Conservation (phyloP, 1,140 invertebrate genomes). For the Apolygus lucorum region DNA sequence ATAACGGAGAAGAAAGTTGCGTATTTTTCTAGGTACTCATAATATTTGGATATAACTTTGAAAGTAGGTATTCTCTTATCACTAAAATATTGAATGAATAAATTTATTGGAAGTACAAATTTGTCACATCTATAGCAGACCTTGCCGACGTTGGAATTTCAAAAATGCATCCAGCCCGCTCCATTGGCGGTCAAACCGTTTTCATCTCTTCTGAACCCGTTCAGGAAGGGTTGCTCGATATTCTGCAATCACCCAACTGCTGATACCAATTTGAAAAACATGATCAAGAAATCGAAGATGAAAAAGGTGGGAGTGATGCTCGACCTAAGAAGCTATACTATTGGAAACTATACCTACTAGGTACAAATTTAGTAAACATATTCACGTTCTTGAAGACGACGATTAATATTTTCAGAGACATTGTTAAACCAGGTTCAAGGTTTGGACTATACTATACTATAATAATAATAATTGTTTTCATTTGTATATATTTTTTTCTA, state of each 20-base stretch:
- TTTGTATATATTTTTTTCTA: background rate
- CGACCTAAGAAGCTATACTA: too few species aligned
- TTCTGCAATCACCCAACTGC: slow-evolving; percentile 24
- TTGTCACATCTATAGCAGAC: background rate
- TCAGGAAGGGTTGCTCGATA: slow-evolving; percentile 22
- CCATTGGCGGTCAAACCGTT: slow-evolving; percentile 22
- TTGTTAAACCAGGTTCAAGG: too few species aligned
- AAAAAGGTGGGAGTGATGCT: slow-evolving; percentile 6
- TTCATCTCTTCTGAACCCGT: slow-evolving; percentile 18
- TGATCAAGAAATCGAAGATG: slow-evolving; percentile 22
- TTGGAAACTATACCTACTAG: too few species aligned
- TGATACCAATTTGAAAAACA: slow-evolving; percentile 18
- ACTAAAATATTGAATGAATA: background rate
- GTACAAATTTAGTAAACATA: too few species aligned
- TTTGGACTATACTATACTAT: too few species aligned
- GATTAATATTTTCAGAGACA: too few species aligned
- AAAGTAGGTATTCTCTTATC: background rate
- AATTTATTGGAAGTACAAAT: background rate
- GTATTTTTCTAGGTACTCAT: background rate
- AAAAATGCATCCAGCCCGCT: slow-evolving; percentile 22
- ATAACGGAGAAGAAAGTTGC: background rate
- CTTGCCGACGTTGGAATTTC: slow-evolving; percentile 17
- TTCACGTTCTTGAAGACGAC: too few species aligned
- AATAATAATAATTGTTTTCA: too few species aligned
- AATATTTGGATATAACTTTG: too few species aligned